These are phyloP conservation scores for Apis mellifera DNA, from an alignment of 1,140 invertebrate genomes.

Conservation along the genomic window Amel_HAv3.1 CM009944.2:9058001-9058500, in stretches of 20 bases:
- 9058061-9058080: too few species aligned
- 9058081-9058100: neutral
- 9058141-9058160: neutral
- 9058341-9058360: constrained; percentile 38
- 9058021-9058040: neutral
- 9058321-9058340: neutral
- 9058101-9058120: neutral
- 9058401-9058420: constrained; percentile 63
- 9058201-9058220: too few species aligned
- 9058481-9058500: neutral
- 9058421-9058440: constrained; percentile 66
- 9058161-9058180: too few species aligned
- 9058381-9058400: neutral
- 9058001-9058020: neutral
- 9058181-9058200: too few species aligned
- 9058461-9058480: too few species aligned
- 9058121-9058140: neutral
- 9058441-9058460: neutral
- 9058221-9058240: too few species aligned
- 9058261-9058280: neutral
- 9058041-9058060: too few species aligned
- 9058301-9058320: constrained; percentile 11
- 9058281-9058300: constrained; percentile 16
- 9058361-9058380: neutral
- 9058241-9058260: too few species aligned